A percentile compares a stretch with the other conserved stretches of the same genome.
Evolutionary conservation across 2,113 vertebrate species (phyloP).

Genomic region (Delphinapterus leucas): DNA sequence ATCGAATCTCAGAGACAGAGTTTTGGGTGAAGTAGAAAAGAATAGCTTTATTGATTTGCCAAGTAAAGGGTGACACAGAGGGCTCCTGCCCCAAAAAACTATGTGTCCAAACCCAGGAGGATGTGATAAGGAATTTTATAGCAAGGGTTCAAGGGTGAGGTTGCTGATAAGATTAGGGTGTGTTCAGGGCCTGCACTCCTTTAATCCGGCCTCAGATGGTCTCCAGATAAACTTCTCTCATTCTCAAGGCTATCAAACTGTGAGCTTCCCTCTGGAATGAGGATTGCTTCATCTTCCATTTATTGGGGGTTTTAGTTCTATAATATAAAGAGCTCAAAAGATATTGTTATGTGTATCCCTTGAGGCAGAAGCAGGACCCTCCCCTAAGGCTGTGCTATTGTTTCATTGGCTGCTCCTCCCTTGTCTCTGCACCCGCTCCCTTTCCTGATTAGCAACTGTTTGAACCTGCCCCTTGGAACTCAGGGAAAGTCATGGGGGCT

Average conservation of each 20-base stretch:
- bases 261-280: background rate
- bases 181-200: background rate
- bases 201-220: background rate
- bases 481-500: background rate
- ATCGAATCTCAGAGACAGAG: background rate
- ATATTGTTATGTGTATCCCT: background rate
- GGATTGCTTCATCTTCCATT: background rate
- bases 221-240: background rate
- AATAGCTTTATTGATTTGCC: background rate
- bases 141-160: background rate
- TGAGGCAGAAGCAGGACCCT: background rate
- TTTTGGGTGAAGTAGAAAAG: background rate
- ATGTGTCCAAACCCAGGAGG: background rate
- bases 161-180: background rate
- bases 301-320: background rate
- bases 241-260: background rate
- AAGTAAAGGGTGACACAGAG: background rate
- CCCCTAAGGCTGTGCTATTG: background rate
- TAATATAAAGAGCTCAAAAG: background rate
- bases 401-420: background rate
- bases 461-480: background rate
- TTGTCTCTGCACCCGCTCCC: background rate
- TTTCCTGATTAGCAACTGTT: background rate
- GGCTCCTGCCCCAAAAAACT: background rate
- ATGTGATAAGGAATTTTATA: background rate